phyloP scores from a whole-genome alignment of 2,113 vertebrate species.

The Tetraodon nigroviridis region DNA sequence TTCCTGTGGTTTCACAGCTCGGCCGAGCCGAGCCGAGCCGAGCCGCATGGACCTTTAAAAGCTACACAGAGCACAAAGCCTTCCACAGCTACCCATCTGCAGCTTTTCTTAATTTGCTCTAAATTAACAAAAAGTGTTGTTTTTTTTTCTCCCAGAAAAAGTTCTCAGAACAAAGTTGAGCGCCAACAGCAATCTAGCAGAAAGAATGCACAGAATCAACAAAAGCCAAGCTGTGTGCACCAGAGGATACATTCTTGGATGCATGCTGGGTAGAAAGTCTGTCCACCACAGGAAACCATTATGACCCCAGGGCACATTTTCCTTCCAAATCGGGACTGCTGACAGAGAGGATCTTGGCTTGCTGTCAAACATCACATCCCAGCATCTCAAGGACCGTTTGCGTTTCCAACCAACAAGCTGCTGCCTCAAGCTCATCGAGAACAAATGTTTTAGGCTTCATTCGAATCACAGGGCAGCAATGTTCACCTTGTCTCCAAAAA shows the following conservation, averaged over 20 bases:
- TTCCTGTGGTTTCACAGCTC: conserved; percentile 47
- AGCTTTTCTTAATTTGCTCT: conserved; percentile 14
- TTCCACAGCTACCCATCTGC: conserved; percentile 24
- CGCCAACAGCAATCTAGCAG: not conserved
- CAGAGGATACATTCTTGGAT: conserved; percentile 40
- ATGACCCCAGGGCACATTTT: conserved; percentile 62
- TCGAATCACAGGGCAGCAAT: not conserved
- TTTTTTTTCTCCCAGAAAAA: conserved; percentile 15
- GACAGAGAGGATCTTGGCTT: conserved; percentile 52
- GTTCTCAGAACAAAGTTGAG: not conserved
- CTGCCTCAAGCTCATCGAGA: conserved; percentile 22
- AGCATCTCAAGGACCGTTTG: conserved; percentile 44
- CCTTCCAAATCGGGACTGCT: conserved; percentile 60
- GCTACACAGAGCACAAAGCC: conserved; percentile 17
- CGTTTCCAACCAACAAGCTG: conserved; percentile 27
- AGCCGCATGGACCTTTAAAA: conserved; percentile 18
- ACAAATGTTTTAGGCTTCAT: not conserved
- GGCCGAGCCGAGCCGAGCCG: conserved; percentile 43
- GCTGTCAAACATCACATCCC: conserved; percentile 54
- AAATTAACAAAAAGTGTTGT: conserved; percentile 17
- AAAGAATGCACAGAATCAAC: not conserved
- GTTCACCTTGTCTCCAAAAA: conserved; percentile 3
- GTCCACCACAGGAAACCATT: conserved; percentile 67
- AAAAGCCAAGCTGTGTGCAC: not conserved
- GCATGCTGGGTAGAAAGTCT: conserved; percentile 36